Conservation (phyloP, 2,888 invertebrate genomes). For the Pristionchus maxplancki region DNA sequence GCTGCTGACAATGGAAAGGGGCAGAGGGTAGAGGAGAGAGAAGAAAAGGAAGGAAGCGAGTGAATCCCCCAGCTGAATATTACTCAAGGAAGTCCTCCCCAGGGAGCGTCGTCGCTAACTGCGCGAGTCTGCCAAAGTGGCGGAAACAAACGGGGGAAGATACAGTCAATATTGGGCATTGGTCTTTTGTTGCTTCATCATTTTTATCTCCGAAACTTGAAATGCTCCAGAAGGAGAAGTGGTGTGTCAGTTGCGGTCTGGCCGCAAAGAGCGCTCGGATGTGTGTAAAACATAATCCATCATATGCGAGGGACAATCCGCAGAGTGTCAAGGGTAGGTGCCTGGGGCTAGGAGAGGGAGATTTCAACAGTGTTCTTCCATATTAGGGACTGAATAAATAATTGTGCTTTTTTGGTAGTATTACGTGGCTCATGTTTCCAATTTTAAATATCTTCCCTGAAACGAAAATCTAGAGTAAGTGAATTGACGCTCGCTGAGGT, state of each 20-base stretch:
- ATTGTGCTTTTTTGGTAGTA: too few relatives aligned
- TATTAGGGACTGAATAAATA: too few relatives aligned
- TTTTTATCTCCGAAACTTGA: not conserved
- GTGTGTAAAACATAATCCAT: constrained; percentile 44
- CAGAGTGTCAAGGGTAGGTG: constrained; percentile 1
- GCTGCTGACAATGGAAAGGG: not conserved
- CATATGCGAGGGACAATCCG: constrained; percentile 30
- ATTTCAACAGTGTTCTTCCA: not conserved
- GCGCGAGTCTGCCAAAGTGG: not conserved
- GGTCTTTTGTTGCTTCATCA: not conserved
- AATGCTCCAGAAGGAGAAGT: not conserved
- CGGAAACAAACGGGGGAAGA: too few relatives aligned
- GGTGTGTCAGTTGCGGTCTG: constrained; percentile 5
- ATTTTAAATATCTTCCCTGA: not conserved
- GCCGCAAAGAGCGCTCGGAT: not conserved
- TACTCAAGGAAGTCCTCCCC: not conserved
- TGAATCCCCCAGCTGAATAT: constrained; percentile 19
- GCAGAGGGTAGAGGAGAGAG: not conserved
- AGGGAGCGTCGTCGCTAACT: not conserved
- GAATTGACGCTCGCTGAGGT: not conserved
- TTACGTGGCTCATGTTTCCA: too few relatives aligned
- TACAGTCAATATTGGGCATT: not conserved
- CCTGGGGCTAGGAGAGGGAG: not conserved
- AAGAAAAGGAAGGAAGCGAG: not conserved
- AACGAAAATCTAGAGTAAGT: not conserved